Conservation (phyloP, 2,797 vertebrate species). For the Fringilla coelebs region DNA sequence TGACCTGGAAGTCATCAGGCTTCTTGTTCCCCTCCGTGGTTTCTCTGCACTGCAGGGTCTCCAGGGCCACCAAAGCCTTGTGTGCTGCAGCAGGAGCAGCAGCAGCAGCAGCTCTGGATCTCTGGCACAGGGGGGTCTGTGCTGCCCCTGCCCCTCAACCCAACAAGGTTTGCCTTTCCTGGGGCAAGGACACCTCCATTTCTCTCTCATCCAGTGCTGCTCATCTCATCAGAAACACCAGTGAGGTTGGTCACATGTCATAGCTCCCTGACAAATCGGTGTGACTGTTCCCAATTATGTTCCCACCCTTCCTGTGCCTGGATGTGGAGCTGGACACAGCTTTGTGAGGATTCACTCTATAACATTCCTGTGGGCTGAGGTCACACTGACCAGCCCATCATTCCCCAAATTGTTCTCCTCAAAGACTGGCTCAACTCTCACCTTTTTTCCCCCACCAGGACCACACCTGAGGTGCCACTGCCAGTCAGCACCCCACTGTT, state of each 20-base stretch:
- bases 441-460: neutral
- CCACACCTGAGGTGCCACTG: neutral
- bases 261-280: neutral
- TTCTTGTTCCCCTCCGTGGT: neutral
- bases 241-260: neutral
- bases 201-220: neutral
- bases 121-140: fast-evolving
- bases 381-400: neutral
- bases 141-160: neutral
- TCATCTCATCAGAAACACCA: neutral
- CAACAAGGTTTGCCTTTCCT: neutral
- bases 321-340: neutral
- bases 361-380: neutral
- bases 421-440: neutral
- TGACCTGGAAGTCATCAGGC: neutral
- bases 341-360: neutral
- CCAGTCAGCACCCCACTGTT: fast-evolving
- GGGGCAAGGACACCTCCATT: neutral
- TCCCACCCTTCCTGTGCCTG: neutral
- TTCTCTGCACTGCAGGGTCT: neutral
- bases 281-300: neutral
- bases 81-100: neutral
- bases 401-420: neutral
- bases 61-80: neutral
- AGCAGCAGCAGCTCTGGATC: neutral